Conservation (phyloP, 2,888 invertebrate genomes). For the Hemithea aestivaria region DNA sequence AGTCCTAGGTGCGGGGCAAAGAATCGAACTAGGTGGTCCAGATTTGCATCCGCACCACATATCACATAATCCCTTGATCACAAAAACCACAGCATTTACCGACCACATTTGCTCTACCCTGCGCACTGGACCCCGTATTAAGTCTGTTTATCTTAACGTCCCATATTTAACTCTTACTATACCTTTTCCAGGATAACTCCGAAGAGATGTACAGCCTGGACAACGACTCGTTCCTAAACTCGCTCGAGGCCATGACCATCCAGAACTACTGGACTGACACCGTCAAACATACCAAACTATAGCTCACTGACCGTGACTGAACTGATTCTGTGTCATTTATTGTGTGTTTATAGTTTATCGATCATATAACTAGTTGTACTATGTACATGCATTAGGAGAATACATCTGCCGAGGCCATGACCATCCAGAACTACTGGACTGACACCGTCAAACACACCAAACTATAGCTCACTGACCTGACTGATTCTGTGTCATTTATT, state of each 20-base stretch:
- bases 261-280: conserved; percentile 96
- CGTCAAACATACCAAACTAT: conserved; percentile 93
- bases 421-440: conserved; percentile 96
- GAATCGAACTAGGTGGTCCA: too few relatives aligned
- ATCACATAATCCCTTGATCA: too few relatives aligned
- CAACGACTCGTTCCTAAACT: conserved; percentile 95
- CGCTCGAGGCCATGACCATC: conserved; percentile 95
- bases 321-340: neutral
- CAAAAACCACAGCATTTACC: too few relatives aligned
- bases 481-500: neutral
- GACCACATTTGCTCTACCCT: too few relatives aligned
- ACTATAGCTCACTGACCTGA: conserved; percentile 74
- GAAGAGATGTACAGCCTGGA: conserved; percentile 97
- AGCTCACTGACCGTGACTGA: conserved; percentile 38
- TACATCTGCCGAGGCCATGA: conserved; percentile 96
- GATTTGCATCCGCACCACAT: too few relatives aligned
- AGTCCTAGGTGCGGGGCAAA: too few relatives aligned
- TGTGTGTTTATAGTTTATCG: neutral
- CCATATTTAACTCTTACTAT: neutral
- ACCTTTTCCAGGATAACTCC: conserved; percentile 87
- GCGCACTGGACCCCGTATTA: too few relatives aligned
- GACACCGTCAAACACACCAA: conserved; percentile 94
- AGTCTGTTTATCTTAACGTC: too few relatives aligned
- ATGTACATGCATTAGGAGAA: too few relatives aligned
- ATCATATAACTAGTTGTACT: too few relatives aligned